Base-by-base conservation (phyloP, 2,797 vertebrate genomes). In the Macrochelys suwanniensis region DNA sequence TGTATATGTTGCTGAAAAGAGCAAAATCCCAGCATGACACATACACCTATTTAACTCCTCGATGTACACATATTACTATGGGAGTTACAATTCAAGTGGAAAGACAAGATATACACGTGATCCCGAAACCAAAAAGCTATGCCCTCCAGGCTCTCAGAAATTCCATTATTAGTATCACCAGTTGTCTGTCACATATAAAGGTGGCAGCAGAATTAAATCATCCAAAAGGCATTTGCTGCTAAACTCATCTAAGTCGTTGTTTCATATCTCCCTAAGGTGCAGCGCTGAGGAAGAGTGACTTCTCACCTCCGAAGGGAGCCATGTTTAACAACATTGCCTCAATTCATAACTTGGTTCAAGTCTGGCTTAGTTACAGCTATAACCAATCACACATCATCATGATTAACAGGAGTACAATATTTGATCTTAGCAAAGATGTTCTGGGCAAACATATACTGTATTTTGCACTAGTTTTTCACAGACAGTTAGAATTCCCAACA, bases 151-250 rank as follows among this genome's bases (percentile, higher is more conserved):
- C 95, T 97, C 96, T 95, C 81, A 91, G 96, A 96, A 96, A 94
- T 90, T 57, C 95, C 94, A 93, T 92, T 95, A 92, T 96, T 97
- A 96, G 96, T 50, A 97, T 91, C 97, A 93, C 92, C 95, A 96
- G 95, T 47, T 95, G 93, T 88, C 91, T 92, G 88, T 76, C 89
- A 84, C 71, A 45, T 13, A 45, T 25, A 61, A 54, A 77, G 87
- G 59, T 23, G 53, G 84, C 76, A 97, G 79, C 79, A n/a, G 89
- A 88, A 89, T 89, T 89, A 88, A 92, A 94, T 94, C 88, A 76
- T 92, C 83, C 91, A 88, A 82, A 61, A 81, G 61, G 89, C 84
- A 96, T 80, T 76, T 89, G 95, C 89, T 88, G 93, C 89, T 96
- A 77, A 94, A 85, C 87, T 96, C 56, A 61, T 86, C 65, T 78